These are phyloP conservation scores for Phainopepla nitens DNA, from an alignment of 2,113 vertebrate genomes.

Conservation along the genomic window DNA sequence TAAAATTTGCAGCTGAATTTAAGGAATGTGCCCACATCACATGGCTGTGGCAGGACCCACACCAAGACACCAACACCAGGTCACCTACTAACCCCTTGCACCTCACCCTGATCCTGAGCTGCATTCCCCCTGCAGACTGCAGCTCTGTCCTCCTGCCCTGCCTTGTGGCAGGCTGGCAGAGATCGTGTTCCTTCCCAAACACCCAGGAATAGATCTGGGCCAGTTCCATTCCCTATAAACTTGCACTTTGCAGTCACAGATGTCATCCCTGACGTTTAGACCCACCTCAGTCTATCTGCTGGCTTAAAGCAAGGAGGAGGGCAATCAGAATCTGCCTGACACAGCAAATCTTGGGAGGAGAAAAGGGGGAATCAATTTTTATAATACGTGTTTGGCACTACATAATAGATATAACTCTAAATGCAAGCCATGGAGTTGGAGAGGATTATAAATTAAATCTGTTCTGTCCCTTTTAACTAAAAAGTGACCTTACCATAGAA, in stretches of 20 bases:
- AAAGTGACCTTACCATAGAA: slow-evolving; percentile 62
- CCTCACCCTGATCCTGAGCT: neutral
- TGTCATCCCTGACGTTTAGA: neutral
- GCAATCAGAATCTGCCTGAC: slow-evolving; percentile 28
- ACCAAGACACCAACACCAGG: neutral
- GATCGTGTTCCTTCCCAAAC: neutral
- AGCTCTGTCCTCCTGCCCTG: neutral
- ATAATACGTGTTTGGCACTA: slow-evolving; percentile 52
- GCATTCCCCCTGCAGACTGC: neutral
- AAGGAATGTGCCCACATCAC: neutral
- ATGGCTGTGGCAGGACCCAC: neutral
- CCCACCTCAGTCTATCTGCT: neutral
- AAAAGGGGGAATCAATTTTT: slow-evolving; percentile 59
- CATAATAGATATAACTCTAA: slow-evolving; percentile 53
- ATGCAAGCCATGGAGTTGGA: slow-evolving; percentile 57
- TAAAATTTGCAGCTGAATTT: neutral
- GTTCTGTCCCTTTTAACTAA: slow-evolving; percentile 58
- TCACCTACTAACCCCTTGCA: neutral
- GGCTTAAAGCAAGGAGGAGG: neutral
- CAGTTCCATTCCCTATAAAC: neutral
- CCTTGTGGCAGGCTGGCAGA: neutral
- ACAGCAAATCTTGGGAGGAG: slow-evolving; percentile 37
- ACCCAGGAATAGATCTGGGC: neutral
- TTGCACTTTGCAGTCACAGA: neutral
- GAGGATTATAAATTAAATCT: slow-evolving; percentile 64